Evolutionary conservation across 2,113 vertebrate genomes (phyloP), one percentile per base, ranked within the genome.

Genomic region (Oncorhynchus keta): DNA sequence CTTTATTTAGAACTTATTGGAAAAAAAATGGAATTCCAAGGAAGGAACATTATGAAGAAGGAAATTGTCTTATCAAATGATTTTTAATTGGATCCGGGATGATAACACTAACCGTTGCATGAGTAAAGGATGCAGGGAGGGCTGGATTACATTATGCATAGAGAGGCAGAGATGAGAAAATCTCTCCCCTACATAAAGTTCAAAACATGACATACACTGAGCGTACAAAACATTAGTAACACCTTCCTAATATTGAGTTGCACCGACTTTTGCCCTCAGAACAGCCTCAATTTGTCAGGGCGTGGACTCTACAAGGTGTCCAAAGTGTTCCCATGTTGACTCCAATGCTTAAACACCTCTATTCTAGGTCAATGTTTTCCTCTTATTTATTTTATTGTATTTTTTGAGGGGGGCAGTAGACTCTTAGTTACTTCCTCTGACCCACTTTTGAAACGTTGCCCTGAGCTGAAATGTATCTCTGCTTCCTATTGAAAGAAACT

Each of bases 371-470:
- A 81, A 71, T 28, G 62, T 70, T 55, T 49, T 68, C 32, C 55
- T 22, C 12, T 62, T 16, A 16, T 62, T 45, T 35, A 26, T 35
- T 69, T 26, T 28, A n/a, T 20, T 74, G 67, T 57, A 57, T 79
- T 62, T 83, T 84, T n/a, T n/a, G 83, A 78, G 68, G 70, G 68
- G 72, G 75, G 82, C 68, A 72, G 73, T 85, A 22, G 18, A 75
- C 80, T 86, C 72, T 35, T 70, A 55, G 76, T 72, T 85, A 70
- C 73, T 78, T 79, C 76, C 39, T 79, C 79, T 83, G 88, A 91
- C 89, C 89, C 85, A 91, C 88, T 91, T 90, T 79, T 79, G 81
- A 49, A 79, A 81, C 74, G 87, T 82, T 80, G 87, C 88, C 87
- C 83, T 78, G 70, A 75, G 64, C 62, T 24, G 16, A 24, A 49